A percentile compares a stretch with the other conserved stretches of the same genome.
Conservation (phyloP, 2,113 vertebrate species). For the Hyaena hyaena region DNA sequence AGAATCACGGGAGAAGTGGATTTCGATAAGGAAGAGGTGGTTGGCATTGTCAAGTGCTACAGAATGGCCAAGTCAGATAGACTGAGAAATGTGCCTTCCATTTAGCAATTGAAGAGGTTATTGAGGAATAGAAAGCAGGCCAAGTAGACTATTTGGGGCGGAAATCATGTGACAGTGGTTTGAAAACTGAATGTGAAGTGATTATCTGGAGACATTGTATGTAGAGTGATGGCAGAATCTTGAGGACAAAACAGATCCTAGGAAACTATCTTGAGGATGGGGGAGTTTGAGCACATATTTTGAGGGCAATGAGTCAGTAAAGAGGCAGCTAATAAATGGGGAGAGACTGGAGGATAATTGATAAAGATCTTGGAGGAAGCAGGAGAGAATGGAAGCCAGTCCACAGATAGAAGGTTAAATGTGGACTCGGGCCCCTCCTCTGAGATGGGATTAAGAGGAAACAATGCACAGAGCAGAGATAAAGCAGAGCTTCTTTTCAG, state of each 20-base stretch:
- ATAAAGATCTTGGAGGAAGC: not conserved
- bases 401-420: not conserved
- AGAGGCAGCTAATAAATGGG: not conserved
- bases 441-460: not conserved
- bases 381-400: not conserved
- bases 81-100: not conserved
- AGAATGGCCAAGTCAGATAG: not conserved
- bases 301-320: not conserved
- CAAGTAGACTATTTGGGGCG: not conserved
- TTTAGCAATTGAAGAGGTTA: not conserved
- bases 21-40: not conserved
- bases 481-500: not conserved
- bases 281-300: not conserved
- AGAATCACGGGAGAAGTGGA: not conserved
- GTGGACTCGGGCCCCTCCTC: not conserved
- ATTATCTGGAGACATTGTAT: not conserved
- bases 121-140: not conserved
- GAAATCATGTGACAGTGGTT: not conserved
- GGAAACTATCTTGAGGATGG: not conserved
- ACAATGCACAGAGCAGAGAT: not conserved
- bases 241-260: not conserved
- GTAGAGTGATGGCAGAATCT: not conserved
- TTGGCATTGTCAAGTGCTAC: not conserved
- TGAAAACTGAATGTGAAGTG: not conserved
- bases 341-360: not conserved